These are phyloP conservation scores for Hesperophylax magnus DNA, from an alignment of 1,140 invertebrate genomes.

Conservation along the genomic window DNA sequence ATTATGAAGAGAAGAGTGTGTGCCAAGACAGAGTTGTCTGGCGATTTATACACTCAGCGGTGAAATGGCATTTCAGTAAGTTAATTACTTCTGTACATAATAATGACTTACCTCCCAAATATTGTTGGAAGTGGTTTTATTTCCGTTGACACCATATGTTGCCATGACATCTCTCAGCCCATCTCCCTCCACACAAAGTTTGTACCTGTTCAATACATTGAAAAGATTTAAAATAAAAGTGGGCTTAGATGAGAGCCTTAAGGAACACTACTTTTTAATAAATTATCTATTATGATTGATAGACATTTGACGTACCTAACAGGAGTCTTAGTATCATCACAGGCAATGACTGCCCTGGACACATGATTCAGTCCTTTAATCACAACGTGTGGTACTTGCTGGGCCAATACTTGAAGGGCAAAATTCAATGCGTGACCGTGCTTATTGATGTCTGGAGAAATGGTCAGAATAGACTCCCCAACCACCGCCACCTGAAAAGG, in stretches of 20 bases:
- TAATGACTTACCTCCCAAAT: constrained; percentile 81
- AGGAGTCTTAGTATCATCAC: constrained; percentile 80
- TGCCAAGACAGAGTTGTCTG: too few species aligned
- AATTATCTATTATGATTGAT: too few species aligned
- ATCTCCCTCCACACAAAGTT: constrained; percentile 96
- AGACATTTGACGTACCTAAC: constrained; percentile 34
- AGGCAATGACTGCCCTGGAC: constrained; percentile 92
- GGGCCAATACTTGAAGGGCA: constrained; percentile 84
- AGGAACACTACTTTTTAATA: too few species aligned
- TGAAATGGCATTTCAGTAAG: too few species aligned
- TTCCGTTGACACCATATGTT: constrained; percentile 87
- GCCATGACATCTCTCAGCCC: constrained; percentile 95
- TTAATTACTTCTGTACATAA: too few species aligned
- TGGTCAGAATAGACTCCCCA: constrained; percentile 83
- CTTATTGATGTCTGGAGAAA: constrained; percentile 79
- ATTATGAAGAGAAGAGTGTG: too few species aligned
- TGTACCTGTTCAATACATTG: constrained; percentile 73
- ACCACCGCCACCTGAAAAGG: constrained; percentile 76
- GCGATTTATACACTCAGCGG: too few species aligned
- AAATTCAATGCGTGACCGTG: constrained; percentile 81
- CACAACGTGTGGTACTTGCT: constrained; percentile 84
- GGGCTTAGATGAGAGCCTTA: too few species aligned
- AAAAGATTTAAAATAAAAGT: too few species aligned
- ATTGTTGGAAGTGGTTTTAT: constrained; percentile 91
- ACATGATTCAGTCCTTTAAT: constrained; percentile 94